A percentile compares a stretch with the other conserved stretches of the same genome.
Conservation (phyloP, 2,797 vertebrate species). For the Danio jaintianensis region DNA sequence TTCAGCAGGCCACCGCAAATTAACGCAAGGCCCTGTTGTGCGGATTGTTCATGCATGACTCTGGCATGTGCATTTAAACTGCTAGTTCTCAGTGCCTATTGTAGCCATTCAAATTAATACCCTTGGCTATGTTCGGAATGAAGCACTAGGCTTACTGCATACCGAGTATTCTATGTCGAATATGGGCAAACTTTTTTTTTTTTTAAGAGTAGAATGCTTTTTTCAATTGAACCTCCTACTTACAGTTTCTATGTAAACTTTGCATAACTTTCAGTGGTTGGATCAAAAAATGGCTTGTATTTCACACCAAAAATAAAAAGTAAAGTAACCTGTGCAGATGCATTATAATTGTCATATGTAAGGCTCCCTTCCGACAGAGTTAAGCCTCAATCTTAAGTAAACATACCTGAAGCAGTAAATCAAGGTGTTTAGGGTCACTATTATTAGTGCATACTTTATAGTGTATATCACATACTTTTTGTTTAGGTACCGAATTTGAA, state of each 20-base stretch:
- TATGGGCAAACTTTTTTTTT: neutral
- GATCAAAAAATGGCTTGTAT: no score
- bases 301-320: no score
- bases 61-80: conserved; percentile 40
- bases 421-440: conserved; percentile 8
- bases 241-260: no score
- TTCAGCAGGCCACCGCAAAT: conserved; percentile 42
- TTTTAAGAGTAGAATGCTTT: neutral
- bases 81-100: neutral
- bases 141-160: neutral
- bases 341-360: neutral
- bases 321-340: no score
- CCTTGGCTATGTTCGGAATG: conserved; percentile 16
- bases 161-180: neutral
- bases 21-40: conserved; percentile 43
- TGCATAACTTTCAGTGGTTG: no score
- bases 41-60: conserved; percentile 59
- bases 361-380: neutral
- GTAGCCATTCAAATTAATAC: conserved; percentile 21
- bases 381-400: neutral
- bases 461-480: no score
- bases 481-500: no score
- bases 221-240: no score
- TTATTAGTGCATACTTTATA: no score
- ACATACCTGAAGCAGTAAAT: neutral